Base-by-base conservation (phyloP, 2,888 invertebrate genomes). In the Andricus curvator region DNA sequence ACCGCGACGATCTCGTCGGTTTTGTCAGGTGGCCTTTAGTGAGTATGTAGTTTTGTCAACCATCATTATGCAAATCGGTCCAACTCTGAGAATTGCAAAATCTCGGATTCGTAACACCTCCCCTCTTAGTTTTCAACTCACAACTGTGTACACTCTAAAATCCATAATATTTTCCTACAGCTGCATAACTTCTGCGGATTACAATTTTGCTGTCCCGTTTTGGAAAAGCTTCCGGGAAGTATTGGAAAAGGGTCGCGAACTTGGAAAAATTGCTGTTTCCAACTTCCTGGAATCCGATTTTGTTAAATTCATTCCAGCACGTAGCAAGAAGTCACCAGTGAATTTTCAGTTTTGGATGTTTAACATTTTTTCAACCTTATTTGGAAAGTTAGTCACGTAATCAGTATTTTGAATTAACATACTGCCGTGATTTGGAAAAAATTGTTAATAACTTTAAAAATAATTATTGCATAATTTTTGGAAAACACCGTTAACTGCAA, bases 41-140 rank as follows among this genome's bases (percentile, higher is more conserved):
- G 81, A 84, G 86, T 84, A 86, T 87, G 86, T 84, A 86, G 86
- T 90, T 89, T 89, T 87, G 86, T 90, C 88, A 88, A 88, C 85
- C 81, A 80, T 80, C 84, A 81, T 81, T 83, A 79, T 82, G 66
- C 76, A 76, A 84, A 85, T 82, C 84, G 77, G 37, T 81, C 84
- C 68, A 84, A 85, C 85, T 86, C 83, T 79, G 79, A 79, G 79
- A 87, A 87, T 8, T 0, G 37, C 25, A 48, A 8, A 17, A 29
- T 60, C 76, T 25, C 60, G 37, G 37, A 29, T 76, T 76, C 20
- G 56, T n/a, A 20, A 37, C 20, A n/a, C n/a, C 56, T 56, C 8
- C n/a, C n/a, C n/a, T 20, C 9, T 56, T 56, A 56, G 8, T 56
- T 20, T 56, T n/a, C n/a, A n/a, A 9, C 8, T n/a, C n/a, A n/a